Evolutionary conservation across 2,797 vertebrate species (phyloP), one percentile per base, ranked within the genome.

Genomic region (Avahi laniger): DNA sequence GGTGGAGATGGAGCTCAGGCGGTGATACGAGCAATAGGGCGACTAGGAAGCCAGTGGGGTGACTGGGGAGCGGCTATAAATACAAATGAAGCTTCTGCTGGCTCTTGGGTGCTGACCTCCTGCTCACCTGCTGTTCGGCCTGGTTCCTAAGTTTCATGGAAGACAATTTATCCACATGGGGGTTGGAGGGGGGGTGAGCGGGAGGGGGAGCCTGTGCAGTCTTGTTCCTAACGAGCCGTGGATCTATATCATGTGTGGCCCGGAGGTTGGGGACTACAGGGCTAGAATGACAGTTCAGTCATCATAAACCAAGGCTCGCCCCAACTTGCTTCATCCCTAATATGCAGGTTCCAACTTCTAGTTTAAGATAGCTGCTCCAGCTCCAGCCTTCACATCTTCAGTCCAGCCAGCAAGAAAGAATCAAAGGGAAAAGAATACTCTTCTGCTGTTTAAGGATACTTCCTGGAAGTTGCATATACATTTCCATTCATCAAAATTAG

Each of bases 401-500:
- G 35, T 54, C 35, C 33, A 79, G 43, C 8, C 24, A 91, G 24
- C 5, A 67, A 33, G 14, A 89, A 88, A 70, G 59, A 65, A 89
- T 10, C 46, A 65, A 46, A 63, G 69, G 13, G 84, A 67, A 83
- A 93, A 35, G 33, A 38, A 14, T 9, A 41, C 26, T 52, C n/a
- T 86, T 41, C 5, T 59, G 24, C 35, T 65, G 15, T 65, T 87
- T 59, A 81, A 78, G 30, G 72, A 30, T 28, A 57, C 6, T 93
- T 70, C 20, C 41, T 52, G 43, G 5, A 92, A 95, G 24, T 69
- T 61, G 28, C 26, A 7, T 50, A 52, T 75, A 70, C 57, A 5
- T 90, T 59, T 22, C 14, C 26, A 75, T 72, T 94, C 15, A 80
- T 63, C n/a, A 54, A 57, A 86, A 90, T 87, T 75, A 63, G n/a